Conservation (phyloP, 1,140 invertebrate genomes). For the Arion vulgaris region DNA sequence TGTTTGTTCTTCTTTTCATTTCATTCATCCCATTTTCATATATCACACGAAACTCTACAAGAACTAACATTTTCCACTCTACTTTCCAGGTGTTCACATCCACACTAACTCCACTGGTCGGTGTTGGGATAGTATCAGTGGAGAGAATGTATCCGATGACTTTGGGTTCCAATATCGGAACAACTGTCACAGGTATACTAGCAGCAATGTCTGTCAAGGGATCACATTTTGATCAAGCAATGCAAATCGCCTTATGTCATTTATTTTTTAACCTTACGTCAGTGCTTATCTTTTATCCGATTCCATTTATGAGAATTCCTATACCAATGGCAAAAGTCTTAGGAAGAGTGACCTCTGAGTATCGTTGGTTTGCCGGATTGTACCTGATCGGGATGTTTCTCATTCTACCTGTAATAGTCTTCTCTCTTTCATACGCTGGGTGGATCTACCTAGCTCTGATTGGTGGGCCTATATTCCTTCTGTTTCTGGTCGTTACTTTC, state of each 20-base stretch:
- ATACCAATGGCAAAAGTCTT: constrained; percentile 75
- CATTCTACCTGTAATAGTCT: constrained; percentile 73
- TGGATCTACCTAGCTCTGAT: constrained; percentile 58
- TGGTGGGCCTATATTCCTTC: constrained; percentile 48
- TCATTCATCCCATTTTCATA: no score
- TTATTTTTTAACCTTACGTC: constrained; percentile 68
- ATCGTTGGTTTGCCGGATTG: constrained; percentile 77
- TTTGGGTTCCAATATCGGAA: constrained; percentile 79
- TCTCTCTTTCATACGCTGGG: constrained; percentile 72
- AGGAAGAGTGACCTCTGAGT: constrained; percentile 74
- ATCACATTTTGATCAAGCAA: constrained; percentile 56
- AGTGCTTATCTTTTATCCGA: constrained; percentile 78
- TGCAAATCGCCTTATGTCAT: constrained; percentile 78
- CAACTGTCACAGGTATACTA: constrained; percentile 77
- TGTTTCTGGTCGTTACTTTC: constrained; percentile 54
- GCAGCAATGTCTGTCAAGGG: constrained; percentile 74
- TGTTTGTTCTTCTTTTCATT: no score
- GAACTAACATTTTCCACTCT: no score
- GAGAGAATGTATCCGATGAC: constrained; percentile 79
- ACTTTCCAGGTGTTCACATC: constrained; percentile 77
- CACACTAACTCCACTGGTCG: constrained; percentile 78
- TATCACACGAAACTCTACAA: no score
- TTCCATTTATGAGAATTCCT: constrained; percentile 76
- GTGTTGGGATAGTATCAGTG: constrained; percentile 77
- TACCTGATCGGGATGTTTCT: constrained; percentile 77